These are phyloP conservation scores for Oryctes rhinoceros DNA, from an alignment of 1,140 invertebrate species.

Conservation along the genomic window DNA sequence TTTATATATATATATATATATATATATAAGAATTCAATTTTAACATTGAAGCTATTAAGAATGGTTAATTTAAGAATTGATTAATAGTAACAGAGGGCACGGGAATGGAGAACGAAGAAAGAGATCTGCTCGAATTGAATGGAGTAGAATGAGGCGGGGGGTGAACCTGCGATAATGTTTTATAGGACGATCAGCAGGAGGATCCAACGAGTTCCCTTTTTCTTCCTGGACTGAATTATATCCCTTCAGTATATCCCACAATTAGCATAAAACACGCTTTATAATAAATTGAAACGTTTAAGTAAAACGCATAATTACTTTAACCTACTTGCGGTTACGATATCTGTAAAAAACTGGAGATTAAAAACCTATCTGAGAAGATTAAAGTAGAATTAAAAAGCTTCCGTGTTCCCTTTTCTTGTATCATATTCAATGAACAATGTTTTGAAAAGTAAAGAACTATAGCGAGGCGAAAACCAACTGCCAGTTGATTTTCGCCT, in stretches of 20 bases:
- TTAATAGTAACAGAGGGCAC: background rate
- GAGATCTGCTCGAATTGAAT: background rate
- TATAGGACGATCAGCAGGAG: constrained; percentile 42
- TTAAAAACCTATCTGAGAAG: background rate
- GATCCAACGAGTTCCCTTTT: constrained; percentile 43
- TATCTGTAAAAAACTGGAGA: background rate
- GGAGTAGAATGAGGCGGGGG: background rate
- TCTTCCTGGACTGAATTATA: constrained; percentile 41
- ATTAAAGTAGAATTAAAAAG: background rate
- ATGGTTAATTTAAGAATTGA: background rate
- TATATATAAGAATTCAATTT: too few relatives aligned
- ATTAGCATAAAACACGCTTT: constrained; percentile 56
- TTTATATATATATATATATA: too few relatives aligned
- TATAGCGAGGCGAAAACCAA: too few relatives aligned
- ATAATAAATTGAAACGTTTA: constrained; percentile 36
- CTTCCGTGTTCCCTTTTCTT: too few relatives aligned
- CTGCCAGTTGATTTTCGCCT: too few relatives aligned
- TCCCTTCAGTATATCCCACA: constrained; percentile 50
- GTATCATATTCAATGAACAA: too few relatives aligned
- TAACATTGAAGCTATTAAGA: background rate
- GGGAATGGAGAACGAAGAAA: background rate
- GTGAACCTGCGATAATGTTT: constrained; percentile 40
- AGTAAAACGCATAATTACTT: constrained; percentile 26
- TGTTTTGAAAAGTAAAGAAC: too few relatives aligned
- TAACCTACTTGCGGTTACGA: background rate